Evolutionary conservation across 2,888 invertebrate genomes (phyloP), one percentile per base, ranked within the genome.

Genomic region (Ophion ellenae): DNA sequence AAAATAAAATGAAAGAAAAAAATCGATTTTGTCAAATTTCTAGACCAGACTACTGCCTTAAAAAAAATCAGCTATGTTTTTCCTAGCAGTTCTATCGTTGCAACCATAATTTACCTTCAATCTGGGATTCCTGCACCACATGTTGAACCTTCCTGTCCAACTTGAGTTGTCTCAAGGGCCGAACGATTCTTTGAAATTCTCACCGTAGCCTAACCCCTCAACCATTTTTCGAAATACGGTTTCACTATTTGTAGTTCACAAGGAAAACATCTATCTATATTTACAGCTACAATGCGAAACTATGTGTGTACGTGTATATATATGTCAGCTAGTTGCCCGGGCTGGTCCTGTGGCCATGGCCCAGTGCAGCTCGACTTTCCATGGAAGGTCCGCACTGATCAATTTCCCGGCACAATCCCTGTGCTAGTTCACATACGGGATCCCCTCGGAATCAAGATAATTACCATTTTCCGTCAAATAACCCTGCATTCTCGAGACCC

Each of bases 281-380:
- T 47, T 45, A 63, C 14, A 77, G 24, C 77, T 28, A 70, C 45
- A 14, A 17, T 57, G 28, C 24, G 24, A 14, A 11, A 36, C 14
- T 73, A 61, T 47, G 45, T 11, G 7, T 70, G 11, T 59, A 67
- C 40, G 28, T 64, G 28, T 69, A 63, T 63, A 32, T 11, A 36
- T 40, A 66, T 66, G 47, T 66, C 57, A 45, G 32, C 66, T 40
- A 66, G 53, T 75, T 64, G 79, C 75, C 79, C 79, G 82, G 82
- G 79, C 75, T 79, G 28, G 66, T 53, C 64, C 61, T 57, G 70
- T 82, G 82, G 82, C 85, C 85, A 75, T 85, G 85, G 76, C 85
- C 85, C 85, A 79, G 73, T 45, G 75, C 70, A 59, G 24, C 47
- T 11, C 71, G 66, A 24, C 53, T 66, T 82, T 57, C 82, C 82